Evolutionary conservation across 2,797 vertebrate species (phyloP).

Genomic region (Paguma larvata): DNA sequence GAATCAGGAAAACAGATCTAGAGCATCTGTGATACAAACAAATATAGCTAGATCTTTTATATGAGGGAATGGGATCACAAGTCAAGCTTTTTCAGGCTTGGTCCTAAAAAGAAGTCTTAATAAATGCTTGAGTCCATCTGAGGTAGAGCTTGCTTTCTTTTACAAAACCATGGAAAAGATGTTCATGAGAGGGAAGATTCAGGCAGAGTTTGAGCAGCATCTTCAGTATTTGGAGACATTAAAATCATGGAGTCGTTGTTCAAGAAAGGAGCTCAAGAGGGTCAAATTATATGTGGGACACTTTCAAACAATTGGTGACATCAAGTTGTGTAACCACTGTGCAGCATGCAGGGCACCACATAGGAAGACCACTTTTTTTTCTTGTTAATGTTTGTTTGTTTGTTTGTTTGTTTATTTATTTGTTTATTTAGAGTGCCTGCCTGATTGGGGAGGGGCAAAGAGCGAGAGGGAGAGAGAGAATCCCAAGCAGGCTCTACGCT

Average conservation of each 20-base stretch:
- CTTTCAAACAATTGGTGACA: neutral
- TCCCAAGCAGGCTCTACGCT: too few species aligned
- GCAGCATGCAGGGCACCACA: neutral
- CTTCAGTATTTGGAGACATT: neutral
- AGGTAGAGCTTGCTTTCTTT: neutral
- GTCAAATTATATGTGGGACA: neutral
- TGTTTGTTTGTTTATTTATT: too few species aligned
- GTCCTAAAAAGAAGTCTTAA: neutral
- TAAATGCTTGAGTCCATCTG: neutral
- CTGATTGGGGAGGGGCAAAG: too few species aligned
- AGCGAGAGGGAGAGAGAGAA: too few species aligned
- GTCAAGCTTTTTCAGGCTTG: neutral
- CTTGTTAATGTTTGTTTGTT: too few species aligned
- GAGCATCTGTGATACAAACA: neutral
- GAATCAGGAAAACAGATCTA: neutral
- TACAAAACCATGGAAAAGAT: neutral
- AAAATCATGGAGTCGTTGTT: neutral
- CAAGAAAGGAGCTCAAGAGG: neutral
- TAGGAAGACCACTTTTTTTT: neutral
- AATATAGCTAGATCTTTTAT: neutral
- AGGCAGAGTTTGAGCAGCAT: neutral
- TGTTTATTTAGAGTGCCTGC: too few species aligned
- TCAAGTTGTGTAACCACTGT: neutral
- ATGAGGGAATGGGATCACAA: neutral
- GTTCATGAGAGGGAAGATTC: neutral